phyloP scores from a whole-genome alignment of 2,113 vertebrate genomes.

The Daubentonia madagascariensis region DNA sequence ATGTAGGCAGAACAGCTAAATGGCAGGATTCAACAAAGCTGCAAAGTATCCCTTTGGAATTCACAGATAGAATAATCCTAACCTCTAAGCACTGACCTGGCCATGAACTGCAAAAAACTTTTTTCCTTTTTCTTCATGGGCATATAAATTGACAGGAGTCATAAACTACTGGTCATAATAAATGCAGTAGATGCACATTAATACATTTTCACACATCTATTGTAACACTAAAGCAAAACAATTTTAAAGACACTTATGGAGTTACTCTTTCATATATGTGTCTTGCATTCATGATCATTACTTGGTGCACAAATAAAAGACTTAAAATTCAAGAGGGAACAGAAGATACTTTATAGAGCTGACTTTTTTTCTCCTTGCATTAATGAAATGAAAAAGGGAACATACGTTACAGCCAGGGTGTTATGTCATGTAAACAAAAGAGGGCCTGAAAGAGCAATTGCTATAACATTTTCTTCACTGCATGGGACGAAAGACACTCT shows the following conservation, averaged over 20 bases:
- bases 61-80: background rate
- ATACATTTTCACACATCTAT: background rate
- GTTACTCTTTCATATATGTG: background rate
- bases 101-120: background rate
- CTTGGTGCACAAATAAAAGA: background rate
- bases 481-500: background rate
- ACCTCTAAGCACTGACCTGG: background rate
- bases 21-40: background rate
- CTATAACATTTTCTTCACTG: background rate
- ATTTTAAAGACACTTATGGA: background rate
- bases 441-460: background rate
- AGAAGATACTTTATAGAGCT: background rate
- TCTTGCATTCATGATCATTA: background rate
- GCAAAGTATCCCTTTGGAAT: background rate
- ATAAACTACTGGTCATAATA: background rate
- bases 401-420: background rate
- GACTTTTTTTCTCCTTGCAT: background rate
- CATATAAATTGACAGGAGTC: background rate
- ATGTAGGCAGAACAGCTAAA: background rate
- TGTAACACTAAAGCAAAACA: background rate
- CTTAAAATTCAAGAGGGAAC: background rate
- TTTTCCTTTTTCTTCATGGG: background rate
- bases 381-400: conserved; percentile 7
- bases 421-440: background rate
- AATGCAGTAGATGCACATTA: background rate